Evolutionary conservation across 2,888 invertebrate genomes (phyloP), one percentile per base, ranked within the genome.

Genomic region (Cremastobaeus sp.): DNA sequence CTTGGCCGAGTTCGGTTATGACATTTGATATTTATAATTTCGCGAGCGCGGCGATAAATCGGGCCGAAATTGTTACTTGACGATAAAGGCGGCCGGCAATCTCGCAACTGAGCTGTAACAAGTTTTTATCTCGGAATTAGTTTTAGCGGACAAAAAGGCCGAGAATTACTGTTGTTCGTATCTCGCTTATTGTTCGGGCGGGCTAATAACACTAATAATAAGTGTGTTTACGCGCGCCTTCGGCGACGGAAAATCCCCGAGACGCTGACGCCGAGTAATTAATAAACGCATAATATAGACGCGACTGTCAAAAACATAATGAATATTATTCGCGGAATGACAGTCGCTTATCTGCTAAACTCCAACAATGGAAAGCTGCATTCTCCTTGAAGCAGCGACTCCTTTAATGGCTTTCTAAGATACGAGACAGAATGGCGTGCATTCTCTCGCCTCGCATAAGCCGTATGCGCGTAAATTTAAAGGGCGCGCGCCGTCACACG

Each of bases 361-460:
- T 20, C 62, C 64, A 66, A 76, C 73, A 76, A 73, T 69, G 70
- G 62, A 41, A 45, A 57, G 60, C 43, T 47, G 64, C 50, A 76
- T 64, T 68, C 65, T 48, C 48, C 75, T 72, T 65, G 45, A 54
- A 35, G 59, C 66, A 52, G 60, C 57, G 52, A 71, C 69, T 73
- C 59, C 65, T 74, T 70, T 82, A 82, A 82, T 79, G 76, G 79
- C 76, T 77, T 81, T 73, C 78, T 79, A 78, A 82, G 79, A 79
- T 81, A 82, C 77, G 82, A 79, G 81, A 79, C 80, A 78, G 77
- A 73, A 55, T 57, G 73, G 65, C 54, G 64, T 68, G 64, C 66
- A 60, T 77, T 77, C 74, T 70, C 70, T 55, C 30, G 69, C 69
- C 62, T 25, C 55, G 54, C 59, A 50, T 74, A 70, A 54, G 55